Percentiles rank a stretch among this genome's conserved stretches.
Conservation (phyloP, 1,140 invertebrate species). For the Caerostris darwini region DNA sequence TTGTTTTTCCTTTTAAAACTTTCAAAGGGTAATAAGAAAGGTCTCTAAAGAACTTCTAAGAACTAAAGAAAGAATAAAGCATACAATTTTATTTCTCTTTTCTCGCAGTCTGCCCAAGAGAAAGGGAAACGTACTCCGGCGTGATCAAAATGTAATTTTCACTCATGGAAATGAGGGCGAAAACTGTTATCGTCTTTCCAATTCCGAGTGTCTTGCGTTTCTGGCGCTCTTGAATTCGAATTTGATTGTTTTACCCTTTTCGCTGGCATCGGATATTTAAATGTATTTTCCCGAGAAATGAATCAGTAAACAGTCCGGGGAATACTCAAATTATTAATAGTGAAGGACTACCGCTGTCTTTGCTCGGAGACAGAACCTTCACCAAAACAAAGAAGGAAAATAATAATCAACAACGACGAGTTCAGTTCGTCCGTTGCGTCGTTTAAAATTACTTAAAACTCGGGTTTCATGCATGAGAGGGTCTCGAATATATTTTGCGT, state of each 20-base stretch:
- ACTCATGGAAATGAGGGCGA: slow-evolving; percentile 20
- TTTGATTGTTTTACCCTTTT: not conserved
- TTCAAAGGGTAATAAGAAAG: no score
- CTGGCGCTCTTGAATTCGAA: not conserved
- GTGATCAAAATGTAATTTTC: slow-evolving; percentile 18
- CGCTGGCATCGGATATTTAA: not conserved
- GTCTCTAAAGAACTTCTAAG: no score
- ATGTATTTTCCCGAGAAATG: not conserved
- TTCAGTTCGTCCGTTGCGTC: no score
- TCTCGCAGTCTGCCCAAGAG: not conserved
- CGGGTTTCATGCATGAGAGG: not conserved
- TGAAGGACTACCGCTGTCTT: not conserved
- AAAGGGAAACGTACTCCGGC: not conserved
- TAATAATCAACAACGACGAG: not conserved
- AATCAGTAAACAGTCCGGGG: slow-evolving; percentile 27
- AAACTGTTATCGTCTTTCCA: slow-evolving; percentile 33
- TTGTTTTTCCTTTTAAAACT: no score
- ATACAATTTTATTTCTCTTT: no score
- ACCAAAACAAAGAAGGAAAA: not conserved
- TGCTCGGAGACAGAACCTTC: not conserved
- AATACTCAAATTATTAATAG: slow-evolving; percentile 30
- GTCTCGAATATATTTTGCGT: not conserved
- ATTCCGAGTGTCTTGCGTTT: not conserved
- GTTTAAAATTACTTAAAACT: not conserved
- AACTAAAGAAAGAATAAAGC: no score